Percentiles rank a stretch among this genome's conserved stretches.
phyloP scores from a whole-genome alignment of 1,140 invertebrate species.

The Drosophila nannoptera region DNA sequence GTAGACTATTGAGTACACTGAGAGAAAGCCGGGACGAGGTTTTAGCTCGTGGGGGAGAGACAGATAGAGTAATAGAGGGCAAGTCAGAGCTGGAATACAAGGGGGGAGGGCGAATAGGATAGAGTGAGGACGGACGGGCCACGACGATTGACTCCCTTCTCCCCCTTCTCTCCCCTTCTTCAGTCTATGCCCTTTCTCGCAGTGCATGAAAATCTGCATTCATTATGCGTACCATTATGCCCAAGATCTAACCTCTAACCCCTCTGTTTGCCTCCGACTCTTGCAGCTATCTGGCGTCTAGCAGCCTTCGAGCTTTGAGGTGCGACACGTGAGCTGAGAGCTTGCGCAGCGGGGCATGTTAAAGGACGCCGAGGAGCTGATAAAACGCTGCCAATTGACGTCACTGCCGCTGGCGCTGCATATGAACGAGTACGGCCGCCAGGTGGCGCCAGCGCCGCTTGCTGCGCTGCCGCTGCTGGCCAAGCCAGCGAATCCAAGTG shows the following conservation, averaged over 20 bases:
- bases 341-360: constrained; percentile 61
- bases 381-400: constrained; percentile 73
- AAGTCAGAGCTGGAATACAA: too few relatives aligned
- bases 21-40: too few relatives aligned
- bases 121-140: too few relatives aligned
- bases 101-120: too few relatives aligned
- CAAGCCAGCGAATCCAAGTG: constrained; percentile 29
- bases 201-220: constrained; percentile 40
- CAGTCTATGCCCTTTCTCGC: too few relatives aligned
- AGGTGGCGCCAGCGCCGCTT: constrained; percentile 57
- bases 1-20: constrained; percentile 23
- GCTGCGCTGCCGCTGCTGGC: constrained; percentile 50
- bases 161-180: too few relatives aligned
- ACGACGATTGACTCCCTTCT: too few relatives aligned
- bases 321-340: constrained; percentile 42
- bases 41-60: too few relatives aligned
- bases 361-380: constrained; percentile 71
- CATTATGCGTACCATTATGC: constrained; percentile 48
- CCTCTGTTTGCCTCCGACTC: neutral
- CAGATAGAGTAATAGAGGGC: too few relatives aligned
- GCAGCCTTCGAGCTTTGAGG: constrained; percentile 30
- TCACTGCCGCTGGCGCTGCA: constrained; percentile 54
- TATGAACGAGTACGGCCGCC: constrained; percentile 66
- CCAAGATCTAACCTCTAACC: constrained; percentile 36
- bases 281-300: constrained; percentile 17